Percentiles rank a stretch among this genome's conserved stretches.
Evolutionary conservation across 2,113 vertebrate species (phyloP).

Genomic region (Phyllostomus hastatus): DNA sequence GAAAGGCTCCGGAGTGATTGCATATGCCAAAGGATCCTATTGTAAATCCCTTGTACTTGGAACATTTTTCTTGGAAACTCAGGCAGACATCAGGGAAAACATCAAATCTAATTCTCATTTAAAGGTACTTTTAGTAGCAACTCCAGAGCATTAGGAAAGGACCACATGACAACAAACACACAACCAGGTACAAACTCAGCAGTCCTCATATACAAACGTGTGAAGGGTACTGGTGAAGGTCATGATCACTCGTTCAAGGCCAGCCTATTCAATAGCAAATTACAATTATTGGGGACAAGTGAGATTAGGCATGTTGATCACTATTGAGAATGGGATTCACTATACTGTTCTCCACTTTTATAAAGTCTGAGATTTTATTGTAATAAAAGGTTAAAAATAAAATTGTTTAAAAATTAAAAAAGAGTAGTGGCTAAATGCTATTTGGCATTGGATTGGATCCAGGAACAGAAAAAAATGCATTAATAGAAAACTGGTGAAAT

Average conservation of each 20-base stretch:
- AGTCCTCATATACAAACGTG: rapidly evolving
- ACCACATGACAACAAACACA: background rate
- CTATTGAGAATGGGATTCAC: background rate
- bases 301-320: background rate
- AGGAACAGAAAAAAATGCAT: background rate
- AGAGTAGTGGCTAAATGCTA: background rate
- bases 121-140: background rate
- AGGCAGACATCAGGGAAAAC: background rate
- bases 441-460: background rate
- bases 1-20: background rate
- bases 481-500: background rate
- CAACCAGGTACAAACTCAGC: background rate
- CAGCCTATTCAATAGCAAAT: background rate
- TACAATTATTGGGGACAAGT: background rate
- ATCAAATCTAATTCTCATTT: background rate
- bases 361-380: background rate
- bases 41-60: background rate
- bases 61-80: background rate
- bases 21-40: background rate
- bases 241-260: background rate
- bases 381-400: background rate
- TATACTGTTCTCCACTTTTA: background rate
- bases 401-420: background rate
- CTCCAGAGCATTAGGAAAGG: background rate
- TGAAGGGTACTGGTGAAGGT: background rate